Evolutionary conservation across 2,113 vertebrate genomes (phyloP), one percentile per base, ranked within the genome.

Genomic region (Willisornis vidua): DNA sequence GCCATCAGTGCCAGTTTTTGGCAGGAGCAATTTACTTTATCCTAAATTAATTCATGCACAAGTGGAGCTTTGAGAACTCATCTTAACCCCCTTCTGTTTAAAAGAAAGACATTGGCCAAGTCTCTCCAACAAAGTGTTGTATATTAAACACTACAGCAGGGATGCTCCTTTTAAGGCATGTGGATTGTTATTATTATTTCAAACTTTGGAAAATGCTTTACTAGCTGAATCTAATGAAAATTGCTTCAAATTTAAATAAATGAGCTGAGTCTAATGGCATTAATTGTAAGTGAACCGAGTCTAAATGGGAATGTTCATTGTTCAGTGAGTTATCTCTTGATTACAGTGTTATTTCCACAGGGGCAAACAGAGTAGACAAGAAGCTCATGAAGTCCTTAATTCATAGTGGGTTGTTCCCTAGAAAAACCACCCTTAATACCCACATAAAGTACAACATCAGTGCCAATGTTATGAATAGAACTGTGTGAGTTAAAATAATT

Each of bases 101-200:
- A 65, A 86, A 74, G 80, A n/a, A 20, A 74, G 43, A 19, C 6
- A 3, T 61, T 77, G 73, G 65, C 66, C 41, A 67, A 68, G 39
- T 52, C 39, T 87, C 61, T 89, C 68, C 20, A 49, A 35, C 55
- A 76, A 87, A 62, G 5, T 48, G 35, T 29, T 19, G 1, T 63
- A 3, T 72, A 9, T 58, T 85, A 68, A 87, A 65, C 45, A 57
- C 45, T 63, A 8, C 49, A 87, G 78, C 74, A 68, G 74, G 71
- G 71, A 33, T 85, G 29, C 3, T 71, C 41, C 67, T 85, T 62
- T 87, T 46, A 52, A 71, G 45, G 45, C 37, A 39, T 33, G 12
- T 54, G 35, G 61, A 8, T 96, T 71, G 54, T 75, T 85, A 55
- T 85, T 94, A 57, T 72, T 85, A 51, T 86, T 94, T 94, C 83